Percentiles rank a stretch among this genome's conserved stretches.
These are phyloP conservation scores for Microcebus murinus DNA, from an alignment of 2,113 vertebrate species.

Conservation along the genomic window DNA sequence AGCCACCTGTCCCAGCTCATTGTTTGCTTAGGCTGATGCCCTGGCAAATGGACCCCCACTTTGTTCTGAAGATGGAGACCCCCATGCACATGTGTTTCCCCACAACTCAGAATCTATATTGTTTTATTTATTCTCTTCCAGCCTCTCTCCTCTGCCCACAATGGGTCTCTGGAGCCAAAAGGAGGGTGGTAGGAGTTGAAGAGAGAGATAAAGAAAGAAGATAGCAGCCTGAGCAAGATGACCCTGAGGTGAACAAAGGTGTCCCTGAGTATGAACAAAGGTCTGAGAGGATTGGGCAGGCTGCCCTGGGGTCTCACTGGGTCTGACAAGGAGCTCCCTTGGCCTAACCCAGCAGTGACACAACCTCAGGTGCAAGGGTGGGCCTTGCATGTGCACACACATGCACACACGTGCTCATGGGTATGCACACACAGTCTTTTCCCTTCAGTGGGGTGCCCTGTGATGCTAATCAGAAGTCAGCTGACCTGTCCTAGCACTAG, in stretches of 20 bases:
- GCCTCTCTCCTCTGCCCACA: background rate
- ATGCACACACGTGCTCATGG: accelerated
- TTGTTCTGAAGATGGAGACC: background rate
- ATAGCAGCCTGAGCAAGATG: background rate
- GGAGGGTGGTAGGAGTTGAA: background rate
- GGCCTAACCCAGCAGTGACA: background rate
- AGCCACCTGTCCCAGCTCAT: accelerated
- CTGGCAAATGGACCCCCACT: too few species aligned
- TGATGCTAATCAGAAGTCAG: background rate
- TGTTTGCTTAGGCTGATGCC: background rate
- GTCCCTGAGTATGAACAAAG: background rate
- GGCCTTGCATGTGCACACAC: accelerated
- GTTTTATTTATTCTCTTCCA: background rate
- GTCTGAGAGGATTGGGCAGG: background rate
- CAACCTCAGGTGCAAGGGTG: background rate
- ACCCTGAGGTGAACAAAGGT: too few species aligned
- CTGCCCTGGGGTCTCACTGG: background rate
- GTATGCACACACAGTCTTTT: background rate
- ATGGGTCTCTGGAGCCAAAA: background rate
- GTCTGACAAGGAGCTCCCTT: background rate
- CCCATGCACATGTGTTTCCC: accelerated
- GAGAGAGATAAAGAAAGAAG: background rate
- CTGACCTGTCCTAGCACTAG: background rate
- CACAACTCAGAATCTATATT: too few species aligned
- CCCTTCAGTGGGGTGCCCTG: too few species aligned